Base-by-base conservation (phyloP, 23 tunicate species). In the Trididemnum miniatum region DNA sequence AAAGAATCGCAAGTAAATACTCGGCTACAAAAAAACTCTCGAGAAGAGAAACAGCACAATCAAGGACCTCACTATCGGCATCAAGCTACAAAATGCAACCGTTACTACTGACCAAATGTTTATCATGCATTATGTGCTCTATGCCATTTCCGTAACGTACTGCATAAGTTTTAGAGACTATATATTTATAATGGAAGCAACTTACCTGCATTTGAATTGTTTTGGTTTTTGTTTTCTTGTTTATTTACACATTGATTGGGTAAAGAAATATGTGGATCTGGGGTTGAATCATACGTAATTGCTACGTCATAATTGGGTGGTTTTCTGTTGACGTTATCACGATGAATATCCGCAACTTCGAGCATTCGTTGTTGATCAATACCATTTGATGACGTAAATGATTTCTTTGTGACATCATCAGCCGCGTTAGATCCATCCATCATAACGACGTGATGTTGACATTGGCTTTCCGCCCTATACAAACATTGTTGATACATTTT, bases 211-310 rank as follows among this genome's bases (percentile, higher is more conserved):
- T 44, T 52, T 34, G 66, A 57, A 32, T 77, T 77, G 35, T 77
- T 77, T 77, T 77, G 82, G 35, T 77, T 77, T 33, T 2, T 31
- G 67, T 77, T 77, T 52, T 49, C 33, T 2, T 74, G 24, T 74
- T 52, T 52, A 4, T 54, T 38, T 36, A 51, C 82, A 54, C 82
- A 54, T 25, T 77, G 82, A 54, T 77, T 77, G 4, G 82, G 82
- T 18, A 77, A 27, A 31, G 67, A 30, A 1, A 5, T 15, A 2
- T 9, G 59, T 26, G 29, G 30, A 22, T 37, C 29, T 33, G 79
- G 4, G 24, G 7, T 33, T 9, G 59, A 5, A 4, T 20, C 30
- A 74, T 39, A 49, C 60, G 30, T 38, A 37, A n/a, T 9, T 25
- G 60, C 79, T 25, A 28, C 60, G 31, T 39, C 79, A 74, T 71